A percentile compares a stretch with the other conserved stretches of the same genome.
phyloP scores from a whole-genome alignment of 64 coral and sea anemone genomes.

The Stichodactyla helianthus region DNA sequence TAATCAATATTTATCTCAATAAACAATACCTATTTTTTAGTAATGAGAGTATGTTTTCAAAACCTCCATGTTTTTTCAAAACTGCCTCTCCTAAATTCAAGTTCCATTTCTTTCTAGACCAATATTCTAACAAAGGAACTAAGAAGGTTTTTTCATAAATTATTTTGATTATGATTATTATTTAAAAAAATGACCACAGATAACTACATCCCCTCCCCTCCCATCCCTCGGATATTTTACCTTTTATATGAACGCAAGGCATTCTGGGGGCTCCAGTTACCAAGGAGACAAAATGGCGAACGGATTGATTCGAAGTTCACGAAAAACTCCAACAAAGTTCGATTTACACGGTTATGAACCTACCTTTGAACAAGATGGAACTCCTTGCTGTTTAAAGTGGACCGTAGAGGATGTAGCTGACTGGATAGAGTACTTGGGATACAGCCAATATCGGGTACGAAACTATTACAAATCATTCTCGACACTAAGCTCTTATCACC shows the following conservation, averaged over 20 bases:
- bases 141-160: too few relatives aligned
- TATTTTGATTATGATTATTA: too few relatives aligned
- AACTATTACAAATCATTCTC: background rate
- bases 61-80: too few relatives aligned
- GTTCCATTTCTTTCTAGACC: too few relatives aligned
- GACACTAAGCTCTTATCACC: background rate
- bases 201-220: background rate
- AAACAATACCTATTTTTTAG: too few relatives aligned
- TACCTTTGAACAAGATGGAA: constrained; percentile 83
- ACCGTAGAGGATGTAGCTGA: constrained; percentile 85
- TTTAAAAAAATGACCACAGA: too few relatives aligned
- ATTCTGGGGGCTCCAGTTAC: constrained; percentile 20
- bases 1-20: too few relatives aligned
- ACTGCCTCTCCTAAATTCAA: too few relatives aligned
- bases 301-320: constrained; percentile 59
- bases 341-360: constrained; percentile 70
- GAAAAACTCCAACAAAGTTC: constrained; percentile 86
- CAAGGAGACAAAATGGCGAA: constrained; percentile 73
- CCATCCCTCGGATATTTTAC: background rate
- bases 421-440: constrained; percentile 91
- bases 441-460: constrained; percentile 80
- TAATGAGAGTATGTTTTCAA: too few relatives aligned
- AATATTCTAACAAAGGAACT: too few relatives aligned
- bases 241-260: background rate
- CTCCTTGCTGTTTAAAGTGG: constrained; percentile 81